phyloP scores from a whole-genome alignment of 2,888 invertebrate species.

The Dione juno region DNA sequence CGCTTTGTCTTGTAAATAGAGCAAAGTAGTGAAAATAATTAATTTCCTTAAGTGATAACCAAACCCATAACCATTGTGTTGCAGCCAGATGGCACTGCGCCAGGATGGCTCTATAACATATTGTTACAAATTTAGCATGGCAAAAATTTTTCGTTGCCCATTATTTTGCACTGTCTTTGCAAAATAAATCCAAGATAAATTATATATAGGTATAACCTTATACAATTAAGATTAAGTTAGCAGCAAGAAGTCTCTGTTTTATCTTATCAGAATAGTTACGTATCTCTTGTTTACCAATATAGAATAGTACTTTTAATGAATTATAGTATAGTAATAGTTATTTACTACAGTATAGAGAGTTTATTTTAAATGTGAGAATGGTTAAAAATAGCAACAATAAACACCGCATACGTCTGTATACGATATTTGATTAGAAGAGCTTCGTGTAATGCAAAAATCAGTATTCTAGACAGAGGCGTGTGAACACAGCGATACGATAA shows the following conservation, averaged over 20 bases:
- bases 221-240: neutral
- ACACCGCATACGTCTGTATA: neutral
- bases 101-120: too few relatives aligned
- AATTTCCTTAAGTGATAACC: too few relatives aligned
- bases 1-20: too few relatives aligned
- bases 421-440: slow-evolving; percentile 23
- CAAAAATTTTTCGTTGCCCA: too few relatives aligned
- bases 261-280: slow-evolving; percentile 8
- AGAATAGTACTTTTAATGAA: neutral
- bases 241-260: neutral
- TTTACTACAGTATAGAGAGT: neutral
- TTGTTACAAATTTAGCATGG: too few relatives aligned
- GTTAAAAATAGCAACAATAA: neutral
- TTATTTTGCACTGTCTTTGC: neutral
- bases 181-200: neutral
- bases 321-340: neutral
- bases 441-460: slow-evolving; percentile 41
- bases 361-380: too few relatives aligned
- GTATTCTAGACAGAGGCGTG: slow-evolving; percentile 46
- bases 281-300: slow-evolving; percentile 1
- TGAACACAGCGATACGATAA: slow-evolving; percentile 46
- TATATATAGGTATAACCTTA: neutral
- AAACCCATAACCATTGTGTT: too few relatives aligned
- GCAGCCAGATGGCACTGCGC: too few relatives aligned
- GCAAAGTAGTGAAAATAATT: too few relatives aligned